Percentiles rank a stretch among this genome's conserved stretches.
Evolutionary conservation across 2,888 invertebrate species (phyloP).

Genomic region (Formica aserva): DNA sequence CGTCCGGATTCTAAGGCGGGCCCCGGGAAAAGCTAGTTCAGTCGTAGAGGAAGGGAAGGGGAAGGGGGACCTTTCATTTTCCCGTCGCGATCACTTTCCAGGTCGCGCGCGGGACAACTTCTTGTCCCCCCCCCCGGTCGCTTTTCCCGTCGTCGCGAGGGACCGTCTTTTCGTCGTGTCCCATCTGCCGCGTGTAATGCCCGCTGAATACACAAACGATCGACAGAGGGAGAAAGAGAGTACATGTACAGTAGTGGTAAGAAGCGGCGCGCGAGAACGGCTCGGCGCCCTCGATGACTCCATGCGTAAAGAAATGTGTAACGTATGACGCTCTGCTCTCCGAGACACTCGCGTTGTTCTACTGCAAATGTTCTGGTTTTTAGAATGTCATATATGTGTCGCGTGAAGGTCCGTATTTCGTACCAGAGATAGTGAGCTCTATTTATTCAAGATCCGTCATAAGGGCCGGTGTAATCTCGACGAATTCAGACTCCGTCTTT

Average conservation of each 20-base stretch:
- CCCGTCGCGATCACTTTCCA: neutral
- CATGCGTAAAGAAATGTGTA: constrained; percentile 56
- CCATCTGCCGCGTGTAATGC: constrained; percentile 23
- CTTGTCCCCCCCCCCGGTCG: constrained; percentile 51
- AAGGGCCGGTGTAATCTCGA: neutral
- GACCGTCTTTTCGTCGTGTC: constrained; percentile 16
- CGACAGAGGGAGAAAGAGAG: neutral
- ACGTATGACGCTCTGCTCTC: neutral
- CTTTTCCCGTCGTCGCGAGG: constrained; percentile 61
- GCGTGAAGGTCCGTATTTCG: too few species aligned
- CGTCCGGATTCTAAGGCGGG: constrained; percentile 18
- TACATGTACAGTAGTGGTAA: too few species aligned
- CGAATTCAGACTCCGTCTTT: too few species aligned
- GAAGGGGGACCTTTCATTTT: constrained; percentile 1
- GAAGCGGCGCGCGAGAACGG: neutral
- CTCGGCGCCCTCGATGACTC: constrained; percentile 57
- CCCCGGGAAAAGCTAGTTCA: constrained; percentile 42
- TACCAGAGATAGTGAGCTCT: neutral
- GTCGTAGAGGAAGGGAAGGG: too few species aligned
- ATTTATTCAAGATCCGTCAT: neutral
- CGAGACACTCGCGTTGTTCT: neutral
- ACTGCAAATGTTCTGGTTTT: neutral
- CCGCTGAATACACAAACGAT: constrained; percentile 18
- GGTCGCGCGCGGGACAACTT: constrained; percentile 56
- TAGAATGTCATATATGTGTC: too few species aligned